phyloP scores from a whole-genome alignment of 2,888 invertebrate species.

The Acanthosoma haemorrhoidale region DNA sequence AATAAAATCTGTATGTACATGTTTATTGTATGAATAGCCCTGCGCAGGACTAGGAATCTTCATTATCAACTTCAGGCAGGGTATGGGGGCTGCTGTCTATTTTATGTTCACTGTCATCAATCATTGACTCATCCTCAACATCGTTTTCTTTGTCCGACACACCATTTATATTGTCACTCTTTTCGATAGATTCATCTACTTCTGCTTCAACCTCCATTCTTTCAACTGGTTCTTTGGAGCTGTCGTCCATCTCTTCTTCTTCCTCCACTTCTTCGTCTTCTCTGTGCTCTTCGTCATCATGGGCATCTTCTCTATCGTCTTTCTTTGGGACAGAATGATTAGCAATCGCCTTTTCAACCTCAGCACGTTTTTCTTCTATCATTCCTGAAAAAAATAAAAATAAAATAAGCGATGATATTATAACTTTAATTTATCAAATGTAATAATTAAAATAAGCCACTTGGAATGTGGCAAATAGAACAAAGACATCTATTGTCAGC shows the following conservation, averaged over 20 bases:
- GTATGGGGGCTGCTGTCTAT: background rate
- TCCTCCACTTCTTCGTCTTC: slow-evolving; percentile 37
- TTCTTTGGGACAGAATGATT: slow-evolving; percentile 53
- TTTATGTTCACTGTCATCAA: background rate
- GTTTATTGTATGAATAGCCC: background rate
- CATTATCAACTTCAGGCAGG: background rate
- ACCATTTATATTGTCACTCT: slow-evolving; percentile 33
- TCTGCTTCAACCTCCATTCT: slow-evolving; percentile 25
- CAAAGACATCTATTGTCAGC: no score
- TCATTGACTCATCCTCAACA: background rate
- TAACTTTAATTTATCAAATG: no score
- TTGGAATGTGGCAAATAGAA: no score
- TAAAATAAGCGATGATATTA: slow-evolving; percentile 8
- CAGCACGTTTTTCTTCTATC: slow-evolving; percentile 58
- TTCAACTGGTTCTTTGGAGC: background rate
- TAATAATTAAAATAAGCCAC: no score
- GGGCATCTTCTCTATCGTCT: slow-evolving; percentile 39
- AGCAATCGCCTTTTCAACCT: slow-evolving; percentile 59
- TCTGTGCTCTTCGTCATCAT: slow-evolving; percentile 40
- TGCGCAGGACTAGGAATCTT: background rate
- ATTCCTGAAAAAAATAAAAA: slow-evolving; percentile 50
- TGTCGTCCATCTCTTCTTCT: slow-evolving; percentile 36
- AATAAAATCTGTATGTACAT: background rate
- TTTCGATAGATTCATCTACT: slow-evolving; percentile 10
- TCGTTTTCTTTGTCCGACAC: slow-evolving; percentile 17